phyloP scores from a whole-genome alignment of 1,140 invertebrate species.

The Bacillus rossius region DNA sequence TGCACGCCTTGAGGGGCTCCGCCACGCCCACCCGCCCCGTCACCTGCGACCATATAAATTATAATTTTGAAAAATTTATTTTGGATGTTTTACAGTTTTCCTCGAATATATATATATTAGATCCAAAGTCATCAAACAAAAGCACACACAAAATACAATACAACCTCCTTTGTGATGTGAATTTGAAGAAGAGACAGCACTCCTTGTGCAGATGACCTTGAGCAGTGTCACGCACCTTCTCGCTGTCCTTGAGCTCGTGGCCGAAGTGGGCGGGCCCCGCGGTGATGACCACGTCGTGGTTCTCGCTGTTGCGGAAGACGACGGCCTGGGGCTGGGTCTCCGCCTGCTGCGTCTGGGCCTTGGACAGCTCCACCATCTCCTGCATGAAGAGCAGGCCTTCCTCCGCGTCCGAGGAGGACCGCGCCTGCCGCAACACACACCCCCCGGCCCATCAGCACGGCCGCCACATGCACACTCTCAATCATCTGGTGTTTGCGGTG shows the following conservation, averaged over 20 bases:
- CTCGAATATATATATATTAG: no score
- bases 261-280: conserved; percentile 94
- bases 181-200: no score
- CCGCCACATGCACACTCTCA: not conserved
- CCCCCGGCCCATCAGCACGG: not conserved
- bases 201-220: no score
- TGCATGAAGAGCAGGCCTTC: conserved; percentile 95
- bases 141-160: no score
- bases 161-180: no score
- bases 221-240: conserved; percentile 43
- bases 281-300: conserved; percentile 44
- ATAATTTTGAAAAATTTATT: no score
- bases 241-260: conserved; percentile 55
- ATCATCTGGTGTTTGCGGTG: not conserved
- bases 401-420: conserved; percentile 76
- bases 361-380: conserved; percentile 91
- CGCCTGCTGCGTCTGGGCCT: conserved; percentile 56
- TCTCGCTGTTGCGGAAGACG: conserved; percentile 38
- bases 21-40: conserved; percentile 57
- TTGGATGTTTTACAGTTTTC: no score
- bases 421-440: conserved; percentile 57
- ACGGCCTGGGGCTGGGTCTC: conserved; percentile 53
- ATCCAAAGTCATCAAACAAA: no score
- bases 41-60: conserved; percentile 37
- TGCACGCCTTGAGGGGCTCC: conserved; percentile 64